Conservation (phyloP, 2,888 invertebrate species). For the Brassicogethes aeneus region DNA sequence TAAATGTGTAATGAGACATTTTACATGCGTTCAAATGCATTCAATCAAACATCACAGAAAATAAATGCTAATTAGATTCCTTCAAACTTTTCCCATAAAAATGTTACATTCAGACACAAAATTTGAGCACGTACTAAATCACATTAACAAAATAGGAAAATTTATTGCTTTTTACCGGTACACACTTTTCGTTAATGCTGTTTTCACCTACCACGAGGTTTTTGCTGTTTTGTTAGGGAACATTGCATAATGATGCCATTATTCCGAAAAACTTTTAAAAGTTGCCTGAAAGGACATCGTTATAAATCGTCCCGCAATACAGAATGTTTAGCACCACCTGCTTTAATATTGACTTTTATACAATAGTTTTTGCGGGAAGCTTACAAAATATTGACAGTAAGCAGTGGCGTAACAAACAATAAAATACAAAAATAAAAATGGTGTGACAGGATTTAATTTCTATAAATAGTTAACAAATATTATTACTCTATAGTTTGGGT, state of each 20-base stretch:
- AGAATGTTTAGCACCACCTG: slow-evolving; percentile 21
- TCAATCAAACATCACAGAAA: too few species aligned
- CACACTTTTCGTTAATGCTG: background rate
- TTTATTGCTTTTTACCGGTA: background rate
- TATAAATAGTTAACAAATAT: too few species aligned
- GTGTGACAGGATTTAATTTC: too few species aligned
- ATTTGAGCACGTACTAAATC: background rate
- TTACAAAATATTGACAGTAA: background rate
- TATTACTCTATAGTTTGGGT: too few species aligned
- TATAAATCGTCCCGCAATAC: slow-evolving; percentile 5
- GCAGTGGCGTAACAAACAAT: background rate
- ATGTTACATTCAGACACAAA: background rate
- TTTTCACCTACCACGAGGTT: background rate
- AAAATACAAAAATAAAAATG: too few species aligned
- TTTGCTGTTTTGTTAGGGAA: background rate
- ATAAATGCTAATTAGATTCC: too few species aligned
- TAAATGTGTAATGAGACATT: too few species aligned
- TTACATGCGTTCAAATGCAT: too few species aligned
- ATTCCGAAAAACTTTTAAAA: slow-evolving; percentile 3
- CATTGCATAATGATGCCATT: background rate
- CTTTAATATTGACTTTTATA: slow-evolving; percentile 24
- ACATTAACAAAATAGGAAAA: background rate
- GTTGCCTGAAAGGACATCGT: slow-evolving; percentile 4
- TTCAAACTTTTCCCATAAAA: background rate
- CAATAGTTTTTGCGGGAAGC: slow-evolving; percentile 11